phyloP scores from a whole-genome alignment of 2,113 vertebrate genomes.

The Psophia crepitans region DNA sequence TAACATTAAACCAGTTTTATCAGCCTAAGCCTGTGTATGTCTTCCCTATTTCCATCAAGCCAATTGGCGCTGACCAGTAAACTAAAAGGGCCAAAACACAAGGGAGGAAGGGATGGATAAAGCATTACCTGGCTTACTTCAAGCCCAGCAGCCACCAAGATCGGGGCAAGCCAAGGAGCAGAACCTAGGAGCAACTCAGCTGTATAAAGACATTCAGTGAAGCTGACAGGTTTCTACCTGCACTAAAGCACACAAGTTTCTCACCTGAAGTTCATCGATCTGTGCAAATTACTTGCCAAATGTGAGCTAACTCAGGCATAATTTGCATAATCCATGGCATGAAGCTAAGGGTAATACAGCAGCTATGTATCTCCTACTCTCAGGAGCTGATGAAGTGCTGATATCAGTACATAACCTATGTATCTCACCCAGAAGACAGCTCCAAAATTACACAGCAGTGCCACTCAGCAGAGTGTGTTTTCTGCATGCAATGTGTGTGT shows the following conservation, averaged over 20 bases:
- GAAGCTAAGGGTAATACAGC: not conserved
- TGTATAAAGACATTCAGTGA: not conserved
- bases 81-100: not conserved
- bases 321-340: not conserved
- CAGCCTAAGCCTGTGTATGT: not conserved
- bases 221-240: not conserved
- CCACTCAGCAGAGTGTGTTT: not conserved
- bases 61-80: not conserved
- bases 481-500: not conserved
- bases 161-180: not conserved
- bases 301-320: not conserved
- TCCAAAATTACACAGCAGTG: not conserved
- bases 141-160: not conserved
- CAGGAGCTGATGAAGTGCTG: not conserved
- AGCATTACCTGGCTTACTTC: not conserved
- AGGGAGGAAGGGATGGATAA: not conserved
- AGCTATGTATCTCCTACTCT: not conserved
- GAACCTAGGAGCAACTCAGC: not conserved
- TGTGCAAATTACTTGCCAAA: not conserved
- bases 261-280: not conserved
- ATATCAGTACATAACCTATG: not conserved
- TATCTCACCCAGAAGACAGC: not conserved
- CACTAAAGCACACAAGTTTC: not conserved
- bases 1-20: not conserved
- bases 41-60: not conserved